Evolutionary conservation across 2,888 invertebrate genomes (phyloP).

Genomic region (Nemapogon koenigi): DNA sequence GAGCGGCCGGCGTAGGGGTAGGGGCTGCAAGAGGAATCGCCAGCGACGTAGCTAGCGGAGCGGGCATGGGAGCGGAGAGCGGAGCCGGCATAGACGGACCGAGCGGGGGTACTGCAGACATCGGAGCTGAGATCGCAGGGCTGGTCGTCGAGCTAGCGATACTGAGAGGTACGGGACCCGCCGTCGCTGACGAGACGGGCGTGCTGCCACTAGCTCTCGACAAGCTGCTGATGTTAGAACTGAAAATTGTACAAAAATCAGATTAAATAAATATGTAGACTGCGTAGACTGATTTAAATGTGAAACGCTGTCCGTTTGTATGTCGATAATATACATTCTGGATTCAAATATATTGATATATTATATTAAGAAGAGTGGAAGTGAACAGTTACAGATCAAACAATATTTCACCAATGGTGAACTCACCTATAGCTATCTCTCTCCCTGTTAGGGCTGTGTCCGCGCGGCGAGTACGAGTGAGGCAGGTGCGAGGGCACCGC

Average conservation of each 20-base stretch:
- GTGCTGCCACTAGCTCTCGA: slow-evolving; percentile 72
- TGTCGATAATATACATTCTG: no score
- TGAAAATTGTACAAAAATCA: slow-evolving; percentile 30
- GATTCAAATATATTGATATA: no score
- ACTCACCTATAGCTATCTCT: slow-evolving; percentile 84
- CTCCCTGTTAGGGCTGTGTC: slow-evolving; percentile 80
- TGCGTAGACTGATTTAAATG: no score
- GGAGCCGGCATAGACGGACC: slow-evolving; percentile 33
- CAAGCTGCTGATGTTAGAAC: slow-evolving; percentile 85
- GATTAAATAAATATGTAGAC: no score
- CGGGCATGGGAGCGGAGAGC: slow-evolving; percentile 57
- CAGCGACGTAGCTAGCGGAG: slow-evolving; percentile 45
- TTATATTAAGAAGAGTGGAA: no score
- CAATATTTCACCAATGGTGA: no score
- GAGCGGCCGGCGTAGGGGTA: slow-evolving; percentile 47
- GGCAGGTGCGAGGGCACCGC: slow-evolving; percentile 33
- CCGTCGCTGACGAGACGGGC: slow-evolving; percentile 49
- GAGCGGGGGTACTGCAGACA: slow-evolving; percentile 50
- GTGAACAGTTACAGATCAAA: no score
- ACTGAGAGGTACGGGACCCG: slow-evolving; percentile 17
- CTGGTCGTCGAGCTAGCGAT: slow-evolving; percentile 20
- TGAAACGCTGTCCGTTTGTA: no score
- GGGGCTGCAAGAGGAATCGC: slow-evolving; percentile 43
- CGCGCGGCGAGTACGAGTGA: slow-evolving; percentile 76
- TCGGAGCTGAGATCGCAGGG: slow-evolving; percentile 56